phyloP scores from a whole-genome alignment of 2,113 vertebrate genomes.

The Melanocharis versteri region DNA sequence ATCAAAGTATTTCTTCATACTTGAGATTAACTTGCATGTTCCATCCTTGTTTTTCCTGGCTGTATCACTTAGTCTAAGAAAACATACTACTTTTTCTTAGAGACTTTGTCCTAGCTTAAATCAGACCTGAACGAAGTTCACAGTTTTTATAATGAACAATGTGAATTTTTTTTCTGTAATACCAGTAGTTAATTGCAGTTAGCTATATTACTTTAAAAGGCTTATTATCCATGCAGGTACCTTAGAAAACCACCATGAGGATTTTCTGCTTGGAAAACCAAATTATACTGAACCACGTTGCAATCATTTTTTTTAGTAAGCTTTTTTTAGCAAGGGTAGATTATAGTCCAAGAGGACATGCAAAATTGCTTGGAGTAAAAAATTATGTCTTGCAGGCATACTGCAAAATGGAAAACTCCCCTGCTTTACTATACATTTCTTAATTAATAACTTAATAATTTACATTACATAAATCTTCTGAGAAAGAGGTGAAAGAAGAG shows the following conservation, averaged over 20 bases:
- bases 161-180: not conserved
- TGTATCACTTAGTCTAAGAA: not conserved
- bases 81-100: not conserved
- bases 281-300: not conserved
- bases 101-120: not conserved
- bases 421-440: conserved; percentile 1
- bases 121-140: not conserved
- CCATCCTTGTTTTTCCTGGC: not conserved
- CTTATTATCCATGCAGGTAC: not conserved
- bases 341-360: not conserved
- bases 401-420: not conserved
- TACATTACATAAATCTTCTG: conserved; percentile 37
- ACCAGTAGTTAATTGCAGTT: not conserved
- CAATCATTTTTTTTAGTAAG: not conserved
- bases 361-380: conserved; percentile 18
- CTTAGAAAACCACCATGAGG: not conserved
- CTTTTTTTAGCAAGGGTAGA: not conserved
- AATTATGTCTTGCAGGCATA: not conserved
- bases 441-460: conserved; percentile 61
- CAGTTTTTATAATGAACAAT: not conserved
- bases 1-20: not conserved
- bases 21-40: not conserved
- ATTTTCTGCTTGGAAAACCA: not conserved
- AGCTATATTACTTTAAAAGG: not conserved
- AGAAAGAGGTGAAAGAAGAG: conserved; percentile 22